phyloP scores from a whole-genome alignment of 2,113 vertebrate species.

The Pangasianodon gigas region DNA sequence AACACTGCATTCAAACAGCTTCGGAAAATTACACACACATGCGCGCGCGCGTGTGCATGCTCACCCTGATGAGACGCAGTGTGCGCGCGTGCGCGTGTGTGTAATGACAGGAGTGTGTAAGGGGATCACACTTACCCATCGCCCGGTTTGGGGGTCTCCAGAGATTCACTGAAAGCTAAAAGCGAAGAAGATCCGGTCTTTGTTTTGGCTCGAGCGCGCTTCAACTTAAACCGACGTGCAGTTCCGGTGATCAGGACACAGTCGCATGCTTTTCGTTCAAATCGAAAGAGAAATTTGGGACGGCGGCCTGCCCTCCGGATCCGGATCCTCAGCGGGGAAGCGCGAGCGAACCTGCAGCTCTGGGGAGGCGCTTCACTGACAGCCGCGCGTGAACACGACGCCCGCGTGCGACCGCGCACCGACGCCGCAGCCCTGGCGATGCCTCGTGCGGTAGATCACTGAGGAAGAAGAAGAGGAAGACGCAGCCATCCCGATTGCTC shows the following conservation, averaged over 20 bases:
- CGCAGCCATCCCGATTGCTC: slow-evolving; percentile 10
- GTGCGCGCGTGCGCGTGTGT: background rate
- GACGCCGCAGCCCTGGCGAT: background rate
- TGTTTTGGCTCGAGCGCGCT: slow-evolving; percentile 19
- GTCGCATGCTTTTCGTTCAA: background rate
- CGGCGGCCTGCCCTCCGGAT: background rate
- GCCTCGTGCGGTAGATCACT: background rate
- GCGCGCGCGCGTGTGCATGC: background rate
- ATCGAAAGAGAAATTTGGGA: background rate
- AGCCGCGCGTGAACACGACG: slow-evolving; percentile 14
- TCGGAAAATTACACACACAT: background rate
- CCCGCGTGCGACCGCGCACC: slow-evolving; percentile 13
- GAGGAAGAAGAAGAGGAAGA: slow-evolving; percentile 14
- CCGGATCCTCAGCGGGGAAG: slow-evolving; percentile 8
- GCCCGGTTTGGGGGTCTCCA: slow-evolving; percentile 67
- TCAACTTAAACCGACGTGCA: background rate
- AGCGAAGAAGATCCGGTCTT: slow-evolving; percentile 7
- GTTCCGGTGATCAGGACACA: background rate
- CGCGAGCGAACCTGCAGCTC: background rate
- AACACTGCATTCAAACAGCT: background rate
- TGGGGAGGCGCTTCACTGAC: slow-evolving; percentile 34
- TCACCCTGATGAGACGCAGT: background rate
- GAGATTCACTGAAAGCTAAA: slow-evolving; percentile 59
- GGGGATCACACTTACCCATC: slow-evolving; percentile 69
- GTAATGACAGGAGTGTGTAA: slow-evolving; percentile 4